These are phyloP conservation scores for Campoplex nolae DNA, from an alignment of 2,888 invertebrate species.

Conservation along the genomic window DNA sequence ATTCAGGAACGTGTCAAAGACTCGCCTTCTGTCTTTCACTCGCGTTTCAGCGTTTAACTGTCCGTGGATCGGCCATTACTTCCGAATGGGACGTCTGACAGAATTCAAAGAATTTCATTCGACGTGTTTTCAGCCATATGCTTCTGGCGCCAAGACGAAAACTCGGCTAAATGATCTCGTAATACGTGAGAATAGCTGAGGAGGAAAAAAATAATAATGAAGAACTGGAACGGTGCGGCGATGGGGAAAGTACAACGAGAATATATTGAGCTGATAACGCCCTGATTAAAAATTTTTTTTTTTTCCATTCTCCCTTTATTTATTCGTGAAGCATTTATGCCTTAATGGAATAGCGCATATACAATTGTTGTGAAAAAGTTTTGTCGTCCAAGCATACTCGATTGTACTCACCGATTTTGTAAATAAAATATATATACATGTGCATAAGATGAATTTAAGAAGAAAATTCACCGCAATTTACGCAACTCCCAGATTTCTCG, in stretches of 20 bases:
- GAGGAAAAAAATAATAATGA: not conserved
- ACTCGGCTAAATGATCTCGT: slow-evolving; percentile 9
- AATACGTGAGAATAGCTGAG: slow-evolving; percentile 62
- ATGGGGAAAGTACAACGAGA: not conserved
- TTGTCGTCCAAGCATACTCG: not conserved
- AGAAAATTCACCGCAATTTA: slow-evolving; percentile 31
- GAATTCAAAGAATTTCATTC: slow-evolving; percentile 67
- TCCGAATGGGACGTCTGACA: slow-evolving; percentile 56
- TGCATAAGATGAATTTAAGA: slow-evolving; percentile 27
- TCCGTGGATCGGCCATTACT: slow-evolving; percentile 58
- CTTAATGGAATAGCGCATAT: not conserved
- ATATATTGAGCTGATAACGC: slow-evolving; percentile 26
- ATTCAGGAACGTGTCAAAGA: slow-evolving; percentile 74
- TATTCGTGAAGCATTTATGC: not conserved
- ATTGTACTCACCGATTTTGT: not conserved
- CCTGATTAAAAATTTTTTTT: not conserved
- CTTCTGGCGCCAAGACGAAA: slow-evolving; percentile 37
- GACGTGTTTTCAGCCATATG: slow-evolving; percentile 27
- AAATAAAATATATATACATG: slow-evolving; percentile 14
- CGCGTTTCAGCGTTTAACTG: slow-evolving; percentile 31
- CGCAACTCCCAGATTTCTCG: slow-evolving; percentile 22
- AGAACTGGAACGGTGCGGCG: not conserved
- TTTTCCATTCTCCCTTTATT: not conserved
- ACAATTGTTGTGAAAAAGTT: not conserved
- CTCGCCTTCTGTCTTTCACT: slow-evolving; percentile 67